These are phyloP conservation scores for Agelastica alni DNA, from an alignment of 2,888 invertebrate species.

Conservation along the genomic window DNA sequence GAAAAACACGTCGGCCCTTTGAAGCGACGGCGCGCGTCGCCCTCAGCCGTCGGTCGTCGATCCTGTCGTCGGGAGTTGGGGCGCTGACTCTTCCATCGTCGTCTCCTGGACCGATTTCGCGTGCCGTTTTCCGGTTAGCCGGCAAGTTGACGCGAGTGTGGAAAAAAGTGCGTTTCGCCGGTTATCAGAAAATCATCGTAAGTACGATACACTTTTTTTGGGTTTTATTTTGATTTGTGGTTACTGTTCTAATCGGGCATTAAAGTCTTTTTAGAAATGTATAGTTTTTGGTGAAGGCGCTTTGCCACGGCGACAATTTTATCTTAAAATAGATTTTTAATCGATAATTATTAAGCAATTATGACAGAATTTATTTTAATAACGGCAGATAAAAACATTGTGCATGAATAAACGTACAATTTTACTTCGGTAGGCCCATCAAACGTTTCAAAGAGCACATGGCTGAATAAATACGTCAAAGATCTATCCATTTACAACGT, in stretches of 20 bases:
- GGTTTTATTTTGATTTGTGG: background rate
- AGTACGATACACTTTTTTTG: constrained; percentile 2
- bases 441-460: too few relatives aligned
- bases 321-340: too few relatives aligned
- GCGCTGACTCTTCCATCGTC: constrained; percentile 39
- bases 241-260: constrained; percentile 21
- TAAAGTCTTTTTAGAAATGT: constrained; percentile 23
- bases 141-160: constrained; percentile 9
- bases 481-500: too few relatives aligned
- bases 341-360: too few relatives aligned
- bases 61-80: constrained; percentile 40
- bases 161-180: constrained; percentile 20
- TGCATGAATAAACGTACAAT: background rate
- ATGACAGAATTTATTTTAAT: too few relatives aligned
- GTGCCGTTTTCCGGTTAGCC: constrained; percentile 14
- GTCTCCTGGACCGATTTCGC: constrained; percentile 27
- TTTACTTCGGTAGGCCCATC: too few relatives aligned
- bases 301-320: too few relatives aligned
- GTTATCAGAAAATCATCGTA: constrained; percentile 5
- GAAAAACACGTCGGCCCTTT: constrained; percentile 1
- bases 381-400: too few relatives aligned
- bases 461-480: too few relatives aligned
- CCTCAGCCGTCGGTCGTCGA: constrained; percentile 16
- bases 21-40: constrained; percentile 16
- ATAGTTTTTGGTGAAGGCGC: constrained; percentile 5